Conservation (phyloP, 2,888 invertebrate genomes). For the Actias luna region DNA sequence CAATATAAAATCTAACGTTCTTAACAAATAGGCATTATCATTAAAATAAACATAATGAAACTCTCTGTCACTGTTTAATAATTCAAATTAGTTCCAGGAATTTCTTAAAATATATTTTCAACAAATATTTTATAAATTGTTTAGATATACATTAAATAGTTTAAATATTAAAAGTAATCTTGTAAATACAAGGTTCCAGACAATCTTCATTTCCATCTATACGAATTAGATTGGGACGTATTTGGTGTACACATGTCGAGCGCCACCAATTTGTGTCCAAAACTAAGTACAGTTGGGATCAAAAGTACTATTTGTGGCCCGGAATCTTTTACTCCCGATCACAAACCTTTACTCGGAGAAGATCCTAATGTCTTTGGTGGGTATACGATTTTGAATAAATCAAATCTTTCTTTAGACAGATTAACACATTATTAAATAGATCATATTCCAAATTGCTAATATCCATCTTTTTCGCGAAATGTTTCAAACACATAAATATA, state of each 20-base stretch:
- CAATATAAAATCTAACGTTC: too few species aligned
- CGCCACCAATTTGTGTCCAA: conserved; percentile 88
- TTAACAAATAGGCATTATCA: too few species aligned
- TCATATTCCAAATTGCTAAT: neutral
- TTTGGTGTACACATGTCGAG: conserved; percentile 89
- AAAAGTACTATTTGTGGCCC: conserved; percentile 95
- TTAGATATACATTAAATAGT: too few species aligned
- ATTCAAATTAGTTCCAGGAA: too few species aligned
- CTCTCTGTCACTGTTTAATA: too few species aligned
- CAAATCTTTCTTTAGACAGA: too few species aligned
- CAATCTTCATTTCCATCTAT: conserved; percentile 91
- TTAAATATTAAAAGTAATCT: neutral
- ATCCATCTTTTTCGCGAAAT: neutral
- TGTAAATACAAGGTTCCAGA: conserved; percentile 80
- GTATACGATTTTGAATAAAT: conserved; percentile 20
- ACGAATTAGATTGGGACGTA: conserved; percentile 93
- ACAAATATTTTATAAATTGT: too few species aligned
- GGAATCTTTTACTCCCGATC: conserved; percentile 96
- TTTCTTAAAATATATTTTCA: too few species aligned
- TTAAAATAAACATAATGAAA: too few species aligned
- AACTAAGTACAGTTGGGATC: conserved; percentile 87
- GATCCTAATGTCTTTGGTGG: conserved; percentile 84
- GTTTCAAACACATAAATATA: neutral
- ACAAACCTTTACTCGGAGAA: conserved; percentile 92
- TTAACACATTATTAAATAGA: neutral